phyloP scores from a whole-genome alignment of 1,140 invertebrate genomes.

The Drosophila varians region DNA sequence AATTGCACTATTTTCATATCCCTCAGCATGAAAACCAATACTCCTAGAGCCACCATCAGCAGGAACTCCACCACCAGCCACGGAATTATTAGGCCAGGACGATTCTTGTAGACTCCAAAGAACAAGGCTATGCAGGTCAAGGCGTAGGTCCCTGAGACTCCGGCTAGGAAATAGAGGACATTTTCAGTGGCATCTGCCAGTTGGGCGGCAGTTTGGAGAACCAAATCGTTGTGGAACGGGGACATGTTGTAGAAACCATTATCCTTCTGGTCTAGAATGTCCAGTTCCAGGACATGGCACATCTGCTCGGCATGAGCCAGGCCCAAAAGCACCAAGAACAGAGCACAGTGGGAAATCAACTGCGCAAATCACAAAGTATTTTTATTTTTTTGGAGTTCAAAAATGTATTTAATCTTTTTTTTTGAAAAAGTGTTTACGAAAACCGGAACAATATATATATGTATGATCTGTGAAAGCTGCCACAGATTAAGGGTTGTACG shows the following conservation, averaged over 20 bases:
- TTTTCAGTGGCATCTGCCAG: constrained; percentile 73
- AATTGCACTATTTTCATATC: constrained; percentile 63
- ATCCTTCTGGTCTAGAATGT: constrained; percentile 80
- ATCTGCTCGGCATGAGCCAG: constrained; percentile 81
- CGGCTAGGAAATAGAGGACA: constrained; percentile 62
- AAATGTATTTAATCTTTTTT: neutral
- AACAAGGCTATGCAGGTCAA: constrained; percentile 69
- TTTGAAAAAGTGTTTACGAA: neutral
- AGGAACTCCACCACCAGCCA: constrained; percentile 78
- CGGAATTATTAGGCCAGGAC: constrained; percentile 67
- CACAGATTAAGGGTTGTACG: neutral
- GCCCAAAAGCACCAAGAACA: constrained; percentile 75
- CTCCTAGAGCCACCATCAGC: constrained; percentile 49
- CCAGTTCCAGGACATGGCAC: constrained; percentile 68
- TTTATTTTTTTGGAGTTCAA: neutral
- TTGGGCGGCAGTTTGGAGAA: constrained; percentile 68
- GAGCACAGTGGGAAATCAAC: constrained; percentile 73
- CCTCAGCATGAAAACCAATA: constrained; percentile 64
- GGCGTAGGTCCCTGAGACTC: constrained; percentile 56
- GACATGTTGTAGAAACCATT: constrained; percentile 76
- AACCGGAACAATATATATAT: constrained; percentile 1
- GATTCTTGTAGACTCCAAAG: constrained; percentile 76
- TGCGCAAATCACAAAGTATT: constrained; percentile 2
- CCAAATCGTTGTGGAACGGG: constrained; percentile 72
- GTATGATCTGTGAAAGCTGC: constrained; percentile 8